Evolutionary conservation across 2,888 invertebrate species (phyloP), one percentile per base, ranked within the genome.

Genomic region (Hoplodrina ambigua): DNA sequence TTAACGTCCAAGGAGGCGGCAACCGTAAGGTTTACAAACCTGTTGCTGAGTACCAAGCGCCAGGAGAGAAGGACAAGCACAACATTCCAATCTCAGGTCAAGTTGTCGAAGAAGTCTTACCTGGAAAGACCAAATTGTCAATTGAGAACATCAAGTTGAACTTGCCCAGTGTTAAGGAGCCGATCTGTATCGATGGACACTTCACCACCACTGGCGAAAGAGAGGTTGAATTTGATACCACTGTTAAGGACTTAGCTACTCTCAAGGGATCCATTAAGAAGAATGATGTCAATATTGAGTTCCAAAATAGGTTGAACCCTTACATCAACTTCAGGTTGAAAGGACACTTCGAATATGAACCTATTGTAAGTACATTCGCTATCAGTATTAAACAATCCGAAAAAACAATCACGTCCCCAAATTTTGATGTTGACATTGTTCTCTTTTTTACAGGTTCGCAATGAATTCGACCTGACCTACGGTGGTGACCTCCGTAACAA

Each of bases 11-110:
- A 50, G 97, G 97, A 8, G 95, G 96, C 67, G 96, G 94, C 0
- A 91, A 89, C 57, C 95, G 95, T 64, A 88, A 90, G 37, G 93
- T 96, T 15, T 98, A 97, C 89, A 97, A 96, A 75, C 98, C 98
- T 0, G 86, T 98, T 0, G 92, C 98, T 41, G 97, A 97, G 83
- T 97, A 97, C 89, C 96, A 96, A 81, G 86, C 97, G 10, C 97
- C 97, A 0, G 96, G 96, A 46, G 89, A 89, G 10, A 83, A 90
- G 19, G 96, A 96, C 50, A 94, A 86, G 19, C 95, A 96, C 71
- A 89, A 86, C 30, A 93, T 97, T 50, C 95, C 94, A 17, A 93
- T 97, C 0, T 96, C 97, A 53, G 97, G 96, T 15, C 91, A 95
- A 84, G 85, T 95, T 7, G 81, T 92, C 19, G 90, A 88, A 66